Percentiles rank a stretch among this genome's conserved stretches.
Evolutionary conservation across 2,113 vertebrate genomes (phyloP).

Genomic region (Petroica traversi): DNA sequence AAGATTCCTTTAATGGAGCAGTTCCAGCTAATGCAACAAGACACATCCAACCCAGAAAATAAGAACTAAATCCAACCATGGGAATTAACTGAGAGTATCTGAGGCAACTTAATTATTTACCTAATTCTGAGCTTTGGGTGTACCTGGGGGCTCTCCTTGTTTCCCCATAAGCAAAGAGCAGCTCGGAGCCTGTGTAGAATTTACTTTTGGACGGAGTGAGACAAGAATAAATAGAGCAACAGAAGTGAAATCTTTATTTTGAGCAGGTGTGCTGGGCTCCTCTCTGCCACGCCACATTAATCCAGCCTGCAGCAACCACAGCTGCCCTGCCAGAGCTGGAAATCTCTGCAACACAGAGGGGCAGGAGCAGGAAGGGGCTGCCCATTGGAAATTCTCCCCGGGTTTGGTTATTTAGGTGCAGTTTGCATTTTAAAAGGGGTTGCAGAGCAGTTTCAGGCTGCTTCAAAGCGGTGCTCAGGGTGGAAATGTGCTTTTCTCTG

Average conservation of each 20-base stretch:
- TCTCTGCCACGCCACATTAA: constrained; percentile 15
- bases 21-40: constrained; percentile 40
- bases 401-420: neutral
- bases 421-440: neutral
- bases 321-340: neutral
- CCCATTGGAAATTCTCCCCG: neutral
- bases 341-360: neutral
- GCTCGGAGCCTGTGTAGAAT: neutral
- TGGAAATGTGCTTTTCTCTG: neutral
- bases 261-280: constrained; percentile 50
- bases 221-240: constrained; percentile 27
- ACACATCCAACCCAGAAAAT: neutral
- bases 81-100: constrained; percentile 55
- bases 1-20: neutral
- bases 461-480: neutral
- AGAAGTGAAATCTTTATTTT: neutral
- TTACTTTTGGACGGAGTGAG: neutral
- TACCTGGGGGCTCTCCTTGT: neutral
- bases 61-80: neutral
- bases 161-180: constrained; percentile 29
- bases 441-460: neutral
- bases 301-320: constrained; percentile 7
- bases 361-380: neutral
- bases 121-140: constrained; percentile 4
- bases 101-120: constrained; percentile 46